Percentiles rank a stretch among this genome's conserved stretches.
Evolutionary conservation across 2,797 vertebrate species (phyloP).

Genomic region (Salarias fasciatus): DNA sequence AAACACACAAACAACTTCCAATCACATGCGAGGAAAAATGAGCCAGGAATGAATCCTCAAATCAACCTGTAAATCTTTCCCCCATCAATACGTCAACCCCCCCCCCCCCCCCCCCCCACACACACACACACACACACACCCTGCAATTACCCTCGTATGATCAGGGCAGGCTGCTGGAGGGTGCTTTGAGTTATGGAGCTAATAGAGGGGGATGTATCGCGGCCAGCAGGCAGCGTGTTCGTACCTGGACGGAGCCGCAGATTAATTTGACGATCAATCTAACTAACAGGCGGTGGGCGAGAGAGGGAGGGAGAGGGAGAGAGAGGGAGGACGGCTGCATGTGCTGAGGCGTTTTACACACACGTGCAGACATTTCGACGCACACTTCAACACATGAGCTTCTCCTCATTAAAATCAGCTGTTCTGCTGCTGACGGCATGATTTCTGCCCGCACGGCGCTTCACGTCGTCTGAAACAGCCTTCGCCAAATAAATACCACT

Average conservation of each 20-base stretch:
- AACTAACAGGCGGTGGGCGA: conserved; percentile 56
- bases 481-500: no score
- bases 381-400: neutral
- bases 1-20: no score
- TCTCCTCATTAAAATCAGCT: no score
- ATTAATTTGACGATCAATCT: conserved; percentile 78
- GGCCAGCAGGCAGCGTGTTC: conserved; percentile 73
- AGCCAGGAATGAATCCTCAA: conserved; percentile 60
- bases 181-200: conserved; percentile 69
- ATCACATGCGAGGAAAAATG: conserved; percentile 34
- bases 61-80: conserved; percentile 57
- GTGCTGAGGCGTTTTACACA: conserved; percentile 21
- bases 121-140: no score
- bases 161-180: conserved; percentile 69
- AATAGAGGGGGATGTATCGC: conserved; percentile 69
- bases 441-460: no score
- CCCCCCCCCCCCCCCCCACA: no score
- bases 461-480: no score
- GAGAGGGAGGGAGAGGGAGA: conserved; percentile 6
- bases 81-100: conserved; percentile 66
- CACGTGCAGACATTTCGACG: neutral
- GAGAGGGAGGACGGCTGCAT: conserved; percentile 4
- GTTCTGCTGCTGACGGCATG: no score
- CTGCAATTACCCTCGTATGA: conserved; percentile 72
- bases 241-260: conserved; percentile 70